Conservation (phyloP, 1,140 invertebrate species). For the Eciton burchellii region DNA sequence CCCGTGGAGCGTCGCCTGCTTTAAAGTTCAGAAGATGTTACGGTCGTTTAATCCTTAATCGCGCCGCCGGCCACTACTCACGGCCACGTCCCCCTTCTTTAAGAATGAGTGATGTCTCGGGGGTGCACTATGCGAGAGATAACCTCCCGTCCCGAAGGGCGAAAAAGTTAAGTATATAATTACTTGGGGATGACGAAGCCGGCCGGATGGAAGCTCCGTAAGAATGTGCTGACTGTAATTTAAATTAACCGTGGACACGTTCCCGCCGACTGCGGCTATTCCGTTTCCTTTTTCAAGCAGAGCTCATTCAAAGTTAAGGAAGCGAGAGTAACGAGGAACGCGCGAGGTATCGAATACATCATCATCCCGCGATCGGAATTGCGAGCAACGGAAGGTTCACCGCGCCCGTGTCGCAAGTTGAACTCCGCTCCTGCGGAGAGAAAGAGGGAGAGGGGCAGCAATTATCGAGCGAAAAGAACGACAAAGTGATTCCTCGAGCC, state of each 20-base stretch:
- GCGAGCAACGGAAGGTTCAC: too few species aligned
- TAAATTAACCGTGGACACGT: conserved; percentile 57
- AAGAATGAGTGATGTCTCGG: conserved; percentile 68
- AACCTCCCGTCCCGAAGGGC: conserved; percentile 77
- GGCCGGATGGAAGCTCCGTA: conserved; percentile 64
- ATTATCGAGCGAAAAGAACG: not conserved
- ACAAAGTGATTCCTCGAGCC: conserved; percentile 34
- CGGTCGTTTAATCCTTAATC: conserved; percentile 73
- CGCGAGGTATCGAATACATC: too few species aligned
- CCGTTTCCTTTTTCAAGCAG: conserved; percentile 13
- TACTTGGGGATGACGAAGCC: conserved; percentile 82
- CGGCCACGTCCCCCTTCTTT: conserved; percentile 53
- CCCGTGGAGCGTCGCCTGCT: not conserved
- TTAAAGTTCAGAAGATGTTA: conserved; percentile 77
- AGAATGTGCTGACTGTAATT: conserved; percentile 76
- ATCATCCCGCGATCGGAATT: too few species aligned
- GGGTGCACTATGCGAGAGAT: conserved; percentile 77
- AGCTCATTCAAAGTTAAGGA: not conserved
- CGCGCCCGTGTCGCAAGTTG: too few species aligned
- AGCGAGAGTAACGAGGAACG: not conserved
- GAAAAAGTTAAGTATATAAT: conserved; percentile 83
- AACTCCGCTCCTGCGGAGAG: not conserved
- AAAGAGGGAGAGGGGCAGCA: too few species aligned
- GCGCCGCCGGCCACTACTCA: conserved; percentile 42
- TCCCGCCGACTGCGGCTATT: not conserved